Evolutionary conservation across 1,140 invertebrate genomes (phyloP).

Genomic region (Choristoneura fumiferana): DNA sequence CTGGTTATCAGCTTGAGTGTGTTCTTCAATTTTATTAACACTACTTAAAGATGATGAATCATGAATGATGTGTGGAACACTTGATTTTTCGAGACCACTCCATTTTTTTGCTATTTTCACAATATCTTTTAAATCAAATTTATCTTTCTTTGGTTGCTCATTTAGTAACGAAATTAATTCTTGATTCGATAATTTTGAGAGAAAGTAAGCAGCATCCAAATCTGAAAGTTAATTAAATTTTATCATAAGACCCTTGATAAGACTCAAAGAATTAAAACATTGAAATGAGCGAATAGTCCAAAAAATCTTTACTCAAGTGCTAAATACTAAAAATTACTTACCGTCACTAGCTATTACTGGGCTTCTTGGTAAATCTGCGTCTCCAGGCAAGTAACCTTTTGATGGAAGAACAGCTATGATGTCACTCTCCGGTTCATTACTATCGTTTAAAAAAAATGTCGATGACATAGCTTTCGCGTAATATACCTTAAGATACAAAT

Average conservation of each 20-base stretch:
- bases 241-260: neutral
- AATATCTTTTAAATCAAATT: constrained; percentile 53
- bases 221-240: constrained; percentile 29
- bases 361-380: constrained; percentile 45
- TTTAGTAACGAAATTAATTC: constrained; percentile 56
- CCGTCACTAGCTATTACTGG: constrained; percentile 42
- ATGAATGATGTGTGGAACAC: neutral
- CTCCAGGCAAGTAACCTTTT: constrained; percentile 52
- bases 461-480: constrained; percentile 30
- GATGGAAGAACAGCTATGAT: constrained; percentile 46
- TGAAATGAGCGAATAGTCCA: no score
- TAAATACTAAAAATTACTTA: no score
- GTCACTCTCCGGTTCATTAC: constrained; percentile 36
- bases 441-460: constrained; percentile 34
- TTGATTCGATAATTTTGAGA: constrained; percentile 61
- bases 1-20: constrained; percentile 23
- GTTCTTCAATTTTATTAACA: constrained; percentile 32
- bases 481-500: constrained; percentile 32
- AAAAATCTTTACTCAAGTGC: no score
- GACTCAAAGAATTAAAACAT: no score
- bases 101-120: constrained; percentile 40
- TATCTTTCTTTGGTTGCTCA: constrained; percentile 47
- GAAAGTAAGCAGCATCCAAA: constrained; percentile 49
- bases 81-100: constrained; percentile 2
- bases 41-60: constrained; percentile 26